These are phyloP conservation scores for Macropis europaea DNA, from an alignment of 2,888 invertebrate species.

Conservation along the genomic window DNA sequence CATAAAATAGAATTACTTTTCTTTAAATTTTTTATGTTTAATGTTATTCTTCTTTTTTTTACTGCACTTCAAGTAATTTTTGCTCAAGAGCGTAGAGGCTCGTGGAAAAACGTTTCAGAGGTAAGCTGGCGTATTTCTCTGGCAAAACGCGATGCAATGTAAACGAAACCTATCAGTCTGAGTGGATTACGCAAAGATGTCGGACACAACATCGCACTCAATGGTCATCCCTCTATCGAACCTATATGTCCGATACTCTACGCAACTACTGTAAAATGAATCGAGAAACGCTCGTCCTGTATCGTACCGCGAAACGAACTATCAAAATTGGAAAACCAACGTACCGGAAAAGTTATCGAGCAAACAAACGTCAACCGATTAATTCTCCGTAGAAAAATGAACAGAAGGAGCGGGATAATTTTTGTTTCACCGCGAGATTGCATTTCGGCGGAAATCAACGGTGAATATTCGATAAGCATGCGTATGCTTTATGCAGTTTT, in stretches of 20 bases:
- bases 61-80: too few species aligned
- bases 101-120: background rate
- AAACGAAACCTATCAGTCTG: constrained; percentile 46
- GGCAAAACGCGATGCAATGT: background rate
- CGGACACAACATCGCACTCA: constrained; percentile 53
- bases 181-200: constrained; percentile 55
- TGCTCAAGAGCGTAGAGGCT: too few species aligned
- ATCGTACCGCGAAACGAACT: background rate
- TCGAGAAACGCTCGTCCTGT: background rate
- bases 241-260: constrained; percentile 26
- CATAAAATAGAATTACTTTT: too few species aligned
- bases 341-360: background rate
- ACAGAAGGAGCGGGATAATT: too few species aligned
- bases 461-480: too few species aligned
- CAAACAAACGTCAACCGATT: too few species aligned
- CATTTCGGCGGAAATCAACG: too few species aligned
- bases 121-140: background rate
- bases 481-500: too few species aligned
- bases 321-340: background rate
- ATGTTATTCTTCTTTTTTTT: too few species aligned
- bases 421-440: too few species aligned
- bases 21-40: too few species aligned
- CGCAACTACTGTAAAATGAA: constrained; percentile 31
- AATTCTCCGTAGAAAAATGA: too few species aligned
- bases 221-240: constrained; percentile 35